Evolutionary conservation across 2,888 invertebrate species (phyloP).

Genomic region (Cylindroiulus punctatus): DNA sequence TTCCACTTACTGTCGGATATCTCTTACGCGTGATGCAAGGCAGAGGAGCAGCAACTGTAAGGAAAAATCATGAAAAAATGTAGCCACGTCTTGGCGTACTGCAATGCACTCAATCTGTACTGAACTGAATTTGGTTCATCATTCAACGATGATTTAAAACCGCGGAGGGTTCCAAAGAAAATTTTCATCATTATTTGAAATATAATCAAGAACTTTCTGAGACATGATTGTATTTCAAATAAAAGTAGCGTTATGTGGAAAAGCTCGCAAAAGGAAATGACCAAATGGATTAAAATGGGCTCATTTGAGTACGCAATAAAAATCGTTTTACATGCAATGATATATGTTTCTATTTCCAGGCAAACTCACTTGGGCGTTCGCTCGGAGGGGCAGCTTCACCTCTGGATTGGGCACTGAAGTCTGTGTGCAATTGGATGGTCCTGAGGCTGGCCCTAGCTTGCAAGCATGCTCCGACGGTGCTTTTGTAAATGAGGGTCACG

Average conservation of each 20-base stretch:
- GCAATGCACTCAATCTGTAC: not conserved
- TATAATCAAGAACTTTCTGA: too few species aligned
- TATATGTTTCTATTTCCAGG: not conserved
- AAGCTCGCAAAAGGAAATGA: too few species aligned
- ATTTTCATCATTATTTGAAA: too few species aligned
- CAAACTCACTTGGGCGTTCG: not conserved
- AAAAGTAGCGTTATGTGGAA: too few species aligned
- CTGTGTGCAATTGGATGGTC: not conserved
- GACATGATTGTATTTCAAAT: too few species aligned
- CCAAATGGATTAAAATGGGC: too few species aligned
- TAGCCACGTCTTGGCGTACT: not conserved
- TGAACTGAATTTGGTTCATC: not conserved
- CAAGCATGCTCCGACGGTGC: conserved; percentile 50
- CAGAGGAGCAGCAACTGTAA: not conserved
- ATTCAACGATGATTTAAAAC: too few species aligned
- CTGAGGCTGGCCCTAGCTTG: not conserved
- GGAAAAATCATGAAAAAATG: not conserved
- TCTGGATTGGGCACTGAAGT: not conserved
- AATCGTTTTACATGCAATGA: not conserved
- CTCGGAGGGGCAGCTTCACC: not conserved
- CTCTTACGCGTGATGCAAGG: not conserved
- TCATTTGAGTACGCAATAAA: too few species aligned
- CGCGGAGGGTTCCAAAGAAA: too few species aligned
- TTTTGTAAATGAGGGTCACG: conserved; percentile 59
- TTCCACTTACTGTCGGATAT: not conserved